phyloP scores from a whole-genome alignment of 30 jellyfish, hydroid and myxozoan genomes.

The Aurelia coerulea region DNA sequence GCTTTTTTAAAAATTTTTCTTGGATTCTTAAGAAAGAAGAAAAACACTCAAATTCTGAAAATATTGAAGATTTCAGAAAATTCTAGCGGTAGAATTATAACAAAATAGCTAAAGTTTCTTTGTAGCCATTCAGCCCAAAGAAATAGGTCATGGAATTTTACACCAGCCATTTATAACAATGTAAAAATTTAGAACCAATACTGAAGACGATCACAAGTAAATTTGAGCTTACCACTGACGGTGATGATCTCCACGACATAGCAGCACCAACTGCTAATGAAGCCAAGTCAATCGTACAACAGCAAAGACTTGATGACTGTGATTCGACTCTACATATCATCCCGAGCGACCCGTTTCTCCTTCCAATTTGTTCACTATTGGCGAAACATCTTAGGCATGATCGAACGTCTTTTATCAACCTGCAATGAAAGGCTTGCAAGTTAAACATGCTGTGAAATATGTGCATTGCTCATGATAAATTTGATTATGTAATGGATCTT shows the following conservation, averaged over 20 bases:
- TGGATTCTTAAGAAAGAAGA: no score
- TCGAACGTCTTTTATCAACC: constrained; percentile 49
- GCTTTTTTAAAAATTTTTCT: no score
- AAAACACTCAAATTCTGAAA: no score
- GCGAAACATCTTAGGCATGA: constrained; percentile 43
- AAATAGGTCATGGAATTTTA: no score
- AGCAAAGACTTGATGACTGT: constrained; percentile 29
- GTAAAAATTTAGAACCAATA: no score
- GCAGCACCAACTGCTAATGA: constrained; percentile 45
- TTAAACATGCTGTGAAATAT: background rate
- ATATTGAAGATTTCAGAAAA: no score
- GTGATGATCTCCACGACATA: constrained; percentile 66
- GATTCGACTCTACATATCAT: constrained; percentile 26
- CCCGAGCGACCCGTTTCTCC: constrained; percentile 38
- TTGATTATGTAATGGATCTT: no score
- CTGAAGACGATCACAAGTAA: background rate
- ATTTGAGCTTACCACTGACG: constrained; percentile 43
- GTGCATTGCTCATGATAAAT: no score
- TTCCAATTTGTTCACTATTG: constrained; percentile 10
- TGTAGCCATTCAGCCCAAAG: no score
- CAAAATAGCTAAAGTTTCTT: no score
- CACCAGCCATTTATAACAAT: no score
- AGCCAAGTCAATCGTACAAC: constrained; percentile 35
- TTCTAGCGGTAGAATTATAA: no score
- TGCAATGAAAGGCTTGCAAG: background rate